Conservation (phyloP, 2,888 invertebrate species). For the Volucella zonaria region DNA sequence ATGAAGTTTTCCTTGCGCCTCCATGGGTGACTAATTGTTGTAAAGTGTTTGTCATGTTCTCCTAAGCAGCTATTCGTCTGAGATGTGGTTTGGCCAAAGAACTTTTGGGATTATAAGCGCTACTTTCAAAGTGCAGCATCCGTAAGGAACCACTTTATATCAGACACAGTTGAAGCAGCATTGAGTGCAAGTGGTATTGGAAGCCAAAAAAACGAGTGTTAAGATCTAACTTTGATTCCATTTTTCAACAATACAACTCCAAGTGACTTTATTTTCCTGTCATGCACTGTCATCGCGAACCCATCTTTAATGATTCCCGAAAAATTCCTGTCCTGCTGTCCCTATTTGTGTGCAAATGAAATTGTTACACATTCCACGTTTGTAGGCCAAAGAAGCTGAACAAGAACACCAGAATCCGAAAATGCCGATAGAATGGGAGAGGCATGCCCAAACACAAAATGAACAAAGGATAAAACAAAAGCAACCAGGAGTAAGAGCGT, state of each 20-base stretch:
- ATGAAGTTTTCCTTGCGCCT: no score
- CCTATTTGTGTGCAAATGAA: constrained; percentile 51
- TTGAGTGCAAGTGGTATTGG: no score
- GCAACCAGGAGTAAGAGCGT: background rate
- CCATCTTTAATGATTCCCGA: constrained; percentile 1
- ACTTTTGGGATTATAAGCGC: no score
- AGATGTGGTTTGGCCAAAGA: no score
- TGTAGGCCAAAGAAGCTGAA: background rate
- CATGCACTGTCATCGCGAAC: background rate
- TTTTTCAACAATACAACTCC: background rate
- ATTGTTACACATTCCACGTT: constrained; percentile 29
- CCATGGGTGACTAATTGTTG: no score
- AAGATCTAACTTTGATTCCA: no score
- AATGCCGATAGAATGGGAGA: background rate
- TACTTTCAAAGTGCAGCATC: no score
- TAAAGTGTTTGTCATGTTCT: no score
- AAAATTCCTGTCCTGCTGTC: constrained; percentile 10
- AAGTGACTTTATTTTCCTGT: background rate
- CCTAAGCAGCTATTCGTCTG: no score
- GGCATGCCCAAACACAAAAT: background rate
- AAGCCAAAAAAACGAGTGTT: no score
- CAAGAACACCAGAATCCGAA: background rate
- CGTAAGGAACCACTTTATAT: no score
- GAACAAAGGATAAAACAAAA: background rate
- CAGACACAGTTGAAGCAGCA: no score